Conservation (phyloP, 1,140 invertebrate species). For the Caenorhabditis tropicalis region DNA sequence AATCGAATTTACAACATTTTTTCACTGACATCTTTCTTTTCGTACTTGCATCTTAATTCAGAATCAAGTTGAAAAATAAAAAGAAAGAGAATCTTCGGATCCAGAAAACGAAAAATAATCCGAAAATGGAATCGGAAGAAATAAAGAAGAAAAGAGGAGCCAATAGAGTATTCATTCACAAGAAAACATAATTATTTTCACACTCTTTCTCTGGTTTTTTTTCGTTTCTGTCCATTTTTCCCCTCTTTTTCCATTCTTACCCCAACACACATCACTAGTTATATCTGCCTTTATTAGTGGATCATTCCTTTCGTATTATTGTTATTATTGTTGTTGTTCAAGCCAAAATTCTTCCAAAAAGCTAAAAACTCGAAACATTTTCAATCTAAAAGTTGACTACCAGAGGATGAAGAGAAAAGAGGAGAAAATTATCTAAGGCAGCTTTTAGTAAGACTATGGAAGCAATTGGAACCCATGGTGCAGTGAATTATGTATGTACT, state of each 20-base stretch:
- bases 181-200: slow-evolving; percentile 43
- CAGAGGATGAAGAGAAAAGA: not conserved
- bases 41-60: not conserved
- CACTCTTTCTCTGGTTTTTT: slow-evolving; percentile 26
- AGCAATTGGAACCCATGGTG: slow-evolving; percentile 25
- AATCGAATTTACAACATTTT: slow-evolving; percentile 23
- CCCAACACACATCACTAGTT: not conserved
- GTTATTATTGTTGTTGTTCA: not conserved
- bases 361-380: not conserved
- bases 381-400: no score
- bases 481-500: slow-evolving; percentile 38
- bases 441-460: not conserved
- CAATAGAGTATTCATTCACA: slow-evolving; percentile 38
- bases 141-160: slow-evolving; percentile 39
- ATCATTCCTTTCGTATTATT: not conserved
- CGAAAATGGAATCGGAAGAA: not conserved
- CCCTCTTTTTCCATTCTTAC: not conserved
- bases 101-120: not conserved
- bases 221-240: not conserved
- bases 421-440: not conserved
- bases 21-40: not conserved
- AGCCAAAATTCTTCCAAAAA: not conserved
- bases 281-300: not conserved
- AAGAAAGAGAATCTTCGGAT: not conserved
- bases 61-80: not conserved